Conservation (phyloP, 2,113 vertebrate genomes). For the Cryptotis parvus region DNA sequence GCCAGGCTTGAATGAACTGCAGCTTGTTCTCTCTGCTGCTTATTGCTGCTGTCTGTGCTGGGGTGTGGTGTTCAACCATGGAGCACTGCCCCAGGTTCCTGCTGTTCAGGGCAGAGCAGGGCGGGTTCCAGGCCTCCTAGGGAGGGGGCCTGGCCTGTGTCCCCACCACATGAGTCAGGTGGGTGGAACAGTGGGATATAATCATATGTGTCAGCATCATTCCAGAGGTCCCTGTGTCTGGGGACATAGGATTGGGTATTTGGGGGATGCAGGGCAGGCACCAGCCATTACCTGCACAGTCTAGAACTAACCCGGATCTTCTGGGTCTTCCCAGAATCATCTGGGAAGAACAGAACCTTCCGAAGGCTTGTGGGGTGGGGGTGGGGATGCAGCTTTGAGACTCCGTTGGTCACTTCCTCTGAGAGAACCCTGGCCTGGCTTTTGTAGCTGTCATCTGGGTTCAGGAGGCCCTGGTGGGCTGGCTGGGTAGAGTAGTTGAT, state of each 20-base stretch:
- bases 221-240: background rate
- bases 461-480: rapidly evolving
- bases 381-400: background rate
- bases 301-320: no score
- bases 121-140: no score
- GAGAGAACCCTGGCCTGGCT: background rate
- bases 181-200: background rate
- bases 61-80: no score
- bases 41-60: background rate
- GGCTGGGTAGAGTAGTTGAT: background rate
- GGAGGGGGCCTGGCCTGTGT: background rate
- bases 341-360: background rate
- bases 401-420: background rate
- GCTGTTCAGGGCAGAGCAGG: background rate
- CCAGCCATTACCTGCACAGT: background rate
- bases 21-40: background rate
- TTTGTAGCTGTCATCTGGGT: background rate
- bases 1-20: no score
- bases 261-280: background rate
- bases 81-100: no score
- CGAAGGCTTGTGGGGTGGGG: background rate
- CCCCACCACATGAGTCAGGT: background rate
- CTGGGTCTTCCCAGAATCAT: no score
- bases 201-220: background rate
- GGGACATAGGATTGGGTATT: no score